Base-by-base conservation (phyloP, 2,113 vertebrate genomes). In the Cygnus atratus region DNA sequence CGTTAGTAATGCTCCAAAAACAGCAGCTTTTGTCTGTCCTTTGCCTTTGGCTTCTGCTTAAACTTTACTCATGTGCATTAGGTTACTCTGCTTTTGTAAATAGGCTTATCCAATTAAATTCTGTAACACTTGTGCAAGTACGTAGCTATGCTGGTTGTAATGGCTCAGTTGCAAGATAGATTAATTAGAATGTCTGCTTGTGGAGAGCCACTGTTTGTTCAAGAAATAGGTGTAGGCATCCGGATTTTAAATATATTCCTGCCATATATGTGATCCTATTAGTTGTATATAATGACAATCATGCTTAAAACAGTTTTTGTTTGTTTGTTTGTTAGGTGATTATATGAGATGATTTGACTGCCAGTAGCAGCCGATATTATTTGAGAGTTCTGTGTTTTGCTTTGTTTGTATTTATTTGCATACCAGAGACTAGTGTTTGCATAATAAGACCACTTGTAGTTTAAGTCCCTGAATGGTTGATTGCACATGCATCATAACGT, bases 351-450 rank as follows among this genome's bases (percentile, higher is more conserved):
- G 3, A 92, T 94, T 96, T 96, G 90, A 91, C 95, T 96, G 95
- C 90, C 78, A 97, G 80, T 46, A 96, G 94, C 88, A 97, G 90
- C 95, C 96, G 96, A 90, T 97, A 88, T 96, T 97, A 97, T 98
- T 97, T 96, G 94, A 88, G 73, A 94, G 79, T 90, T 95, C 91
- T 2, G 1, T 97, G 93, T 94, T 96, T 96, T 97, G 77, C 90
- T 96, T 96, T 97, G 94, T 97, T 97, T 97, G 72, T 97, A 65
- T 97, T 96, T 94, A 97, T 98, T 98, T 98, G 96, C 97, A 97
- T 98, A 97, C 91, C 84, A 90, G 96, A 94, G 68, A 94, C 94
- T 96, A 79, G 70, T 96, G 94, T 98, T 98, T 97, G 97, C 97
- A 97, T 98, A 98, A 98, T 97, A 97, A 97, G 83, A 96, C 61